phyloP scores from a whole-genome alignment of 2,113 vertebrate species.

The Passer montanus region DNA sequence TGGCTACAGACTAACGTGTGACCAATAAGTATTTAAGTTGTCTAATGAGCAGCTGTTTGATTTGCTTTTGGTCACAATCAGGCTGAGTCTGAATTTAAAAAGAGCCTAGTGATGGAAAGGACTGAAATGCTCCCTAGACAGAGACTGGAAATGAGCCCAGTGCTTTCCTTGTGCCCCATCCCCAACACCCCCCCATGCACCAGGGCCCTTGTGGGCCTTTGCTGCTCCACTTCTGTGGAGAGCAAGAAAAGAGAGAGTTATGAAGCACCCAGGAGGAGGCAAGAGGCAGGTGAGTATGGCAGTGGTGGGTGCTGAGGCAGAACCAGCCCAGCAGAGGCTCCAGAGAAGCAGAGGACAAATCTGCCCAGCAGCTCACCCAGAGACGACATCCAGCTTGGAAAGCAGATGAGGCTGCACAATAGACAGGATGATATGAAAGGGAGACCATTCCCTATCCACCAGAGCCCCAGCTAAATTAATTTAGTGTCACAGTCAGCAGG shows the following conservation, averaged over 20 bases:
- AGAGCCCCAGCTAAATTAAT: neutral
- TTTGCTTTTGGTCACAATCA: neutral
- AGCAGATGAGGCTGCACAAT: neutral
- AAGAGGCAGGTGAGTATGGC: neutral
- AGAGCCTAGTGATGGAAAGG: neutral
- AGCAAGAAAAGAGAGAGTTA: neutral
- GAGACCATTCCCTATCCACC: neutral
- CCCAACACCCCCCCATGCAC: fast-evolving
- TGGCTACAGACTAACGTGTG: neutral
- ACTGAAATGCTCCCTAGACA: neutral
- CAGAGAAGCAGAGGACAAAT: neutral
- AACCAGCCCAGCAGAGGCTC: neutral
- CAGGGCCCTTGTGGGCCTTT: neutral
- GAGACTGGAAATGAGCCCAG: neutral
- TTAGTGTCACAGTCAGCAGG: neutral
- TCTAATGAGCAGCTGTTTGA: constrained; percentile 17
- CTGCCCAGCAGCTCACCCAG: neutral
- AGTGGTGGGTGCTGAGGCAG: neutral
- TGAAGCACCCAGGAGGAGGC: neutral
- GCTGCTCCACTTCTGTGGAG: neutral
- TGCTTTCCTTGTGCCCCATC: neutral
- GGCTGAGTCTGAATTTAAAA: neutral
- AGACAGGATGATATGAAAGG: neutral
- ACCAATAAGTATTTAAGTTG: neutral
- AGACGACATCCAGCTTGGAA: neutral